Percentiles rank a stretch among this genome's conserved stretches.
Conservation (phyloP, 2,888 invertebrate genomes). For the Apodemia hepburni region DNA sequence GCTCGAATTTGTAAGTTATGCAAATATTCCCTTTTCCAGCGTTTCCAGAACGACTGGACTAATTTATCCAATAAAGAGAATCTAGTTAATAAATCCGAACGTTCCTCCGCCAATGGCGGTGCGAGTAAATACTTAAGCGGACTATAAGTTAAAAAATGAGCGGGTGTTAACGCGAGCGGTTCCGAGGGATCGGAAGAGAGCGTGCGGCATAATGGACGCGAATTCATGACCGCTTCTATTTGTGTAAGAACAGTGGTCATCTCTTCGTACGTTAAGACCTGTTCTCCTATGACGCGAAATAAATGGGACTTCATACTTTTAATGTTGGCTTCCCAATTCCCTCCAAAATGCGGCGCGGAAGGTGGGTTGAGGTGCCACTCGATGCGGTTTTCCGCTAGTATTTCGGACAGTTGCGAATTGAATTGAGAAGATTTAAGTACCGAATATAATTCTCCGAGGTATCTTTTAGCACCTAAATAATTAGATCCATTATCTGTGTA, state of each 20-base stretch:
- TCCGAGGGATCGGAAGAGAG: too few relatives aligned
- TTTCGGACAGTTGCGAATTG: background rate
- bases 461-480: background rate
- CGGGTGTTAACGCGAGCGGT: too few relatives aligned
- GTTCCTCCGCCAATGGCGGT: too few relatives aligned
- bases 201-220: too few relatives aligned
- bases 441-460: background rate
- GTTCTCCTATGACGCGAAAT: background rate
- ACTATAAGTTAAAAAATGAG: too few relatives aligned
- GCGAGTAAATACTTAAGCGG: too few relatives aligned
- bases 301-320: background rate
- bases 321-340: background rate
- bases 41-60: too few relatives aligned
- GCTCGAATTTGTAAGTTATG: too few relatives aligned
- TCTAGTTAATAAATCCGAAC: too few relatives aligned
- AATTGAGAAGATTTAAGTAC: background rate
- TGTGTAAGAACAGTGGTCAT: background rate
- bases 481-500: background rate
- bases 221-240: background rate
- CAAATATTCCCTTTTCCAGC: too few relatives aligned
- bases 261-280: background rate
- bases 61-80: too few relatives aligned
- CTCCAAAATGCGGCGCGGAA: background rate
- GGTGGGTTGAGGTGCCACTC: background rate
- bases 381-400: background rate